Conservation (phyloP, 1,140 invertebrate species). For the Neodiprion virginianus region DNA sequence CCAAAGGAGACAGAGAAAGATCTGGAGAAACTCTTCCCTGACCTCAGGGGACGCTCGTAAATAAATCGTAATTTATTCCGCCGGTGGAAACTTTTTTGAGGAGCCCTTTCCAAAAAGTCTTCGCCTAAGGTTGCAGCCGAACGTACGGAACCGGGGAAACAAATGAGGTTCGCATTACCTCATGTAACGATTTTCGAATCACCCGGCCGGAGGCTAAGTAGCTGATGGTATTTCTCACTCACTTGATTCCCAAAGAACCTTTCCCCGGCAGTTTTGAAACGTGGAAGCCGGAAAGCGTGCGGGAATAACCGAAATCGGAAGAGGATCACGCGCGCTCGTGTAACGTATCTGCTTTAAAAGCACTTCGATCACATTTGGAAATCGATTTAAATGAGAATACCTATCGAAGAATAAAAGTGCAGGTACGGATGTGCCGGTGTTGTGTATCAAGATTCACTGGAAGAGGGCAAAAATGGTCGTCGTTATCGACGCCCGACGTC, state of each 20-base stretch:
- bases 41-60: conserved; percentile 32
- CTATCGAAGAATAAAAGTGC: background rate
- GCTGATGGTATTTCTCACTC: too few relatives aligned
- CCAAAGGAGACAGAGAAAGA: conserved; percentile 9
- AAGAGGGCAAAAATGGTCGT: background rate
- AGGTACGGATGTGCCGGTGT: background rate
- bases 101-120: background rate
- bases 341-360: background rate
- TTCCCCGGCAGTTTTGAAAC: too few relatives aligned
- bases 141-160: too few relatives aligned
- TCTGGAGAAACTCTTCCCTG: conserved; percentile 6
- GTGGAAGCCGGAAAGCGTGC: too few relatives aligned
- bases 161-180: too few relatives aligned
- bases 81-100: background rate
- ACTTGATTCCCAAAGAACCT: too few relatives aligned
- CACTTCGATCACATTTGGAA: background rate
- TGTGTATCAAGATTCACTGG: background rate
- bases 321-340: background rate
- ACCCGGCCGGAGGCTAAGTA: too few relatives aligned
- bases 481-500: too few relatives aligned
- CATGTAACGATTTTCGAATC: too few relatives aligned
- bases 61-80: conserved; percentile 40
- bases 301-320: too few relatives aligned
- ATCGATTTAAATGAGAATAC: conserved; percentile 1
- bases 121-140: too few relatives aligned